phyloP scores from a whole-genome alignment of 2,113 vertebrate species.

The Acrocephalus kingi region DNA sequence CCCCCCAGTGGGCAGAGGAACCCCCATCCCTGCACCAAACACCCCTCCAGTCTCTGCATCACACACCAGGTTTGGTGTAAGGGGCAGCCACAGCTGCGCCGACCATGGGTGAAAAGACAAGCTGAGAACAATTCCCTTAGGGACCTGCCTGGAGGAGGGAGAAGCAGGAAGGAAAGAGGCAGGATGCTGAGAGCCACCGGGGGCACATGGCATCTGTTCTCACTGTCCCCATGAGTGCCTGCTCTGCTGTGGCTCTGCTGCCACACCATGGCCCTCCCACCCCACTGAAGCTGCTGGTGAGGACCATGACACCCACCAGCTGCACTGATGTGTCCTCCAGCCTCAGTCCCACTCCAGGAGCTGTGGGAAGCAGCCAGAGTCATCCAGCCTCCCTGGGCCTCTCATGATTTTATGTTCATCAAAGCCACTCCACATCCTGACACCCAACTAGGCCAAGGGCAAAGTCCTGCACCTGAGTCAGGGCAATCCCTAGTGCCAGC shows the following conservation, averaged over 20 bases:
- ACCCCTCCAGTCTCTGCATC: neutral
- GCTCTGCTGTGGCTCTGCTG: neutral
- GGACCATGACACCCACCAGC: neutral
- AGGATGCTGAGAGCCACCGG: neutral
- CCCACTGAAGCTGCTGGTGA: neutral
- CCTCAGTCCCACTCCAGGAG: neutral
- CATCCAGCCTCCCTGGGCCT: neutral
- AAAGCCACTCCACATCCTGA: neutral
- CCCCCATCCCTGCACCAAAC: neutral
- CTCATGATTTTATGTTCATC: neutral
- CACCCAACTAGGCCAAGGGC: neutral
- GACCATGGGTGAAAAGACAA: fast-evolving
- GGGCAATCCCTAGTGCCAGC: neutral
- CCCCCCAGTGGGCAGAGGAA: neutral
- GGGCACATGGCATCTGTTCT: neutral
- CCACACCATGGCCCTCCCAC: neutral
- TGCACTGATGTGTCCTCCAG: neutral
- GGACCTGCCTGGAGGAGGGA: neutral
- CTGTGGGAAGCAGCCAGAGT: neutral
- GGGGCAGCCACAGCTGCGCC: neutral
- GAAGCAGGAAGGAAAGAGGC: neutral
- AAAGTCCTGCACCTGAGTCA: neutral
- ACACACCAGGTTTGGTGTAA: neutral
- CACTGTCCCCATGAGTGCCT: fast-evolving
- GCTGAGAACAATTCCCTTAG: neutral